These are phyloP conservation scores for Scyliorhinus canicula DNA, from an alignment of 2,797 vertebrate species.

Conservation along the genomic window DNA sequence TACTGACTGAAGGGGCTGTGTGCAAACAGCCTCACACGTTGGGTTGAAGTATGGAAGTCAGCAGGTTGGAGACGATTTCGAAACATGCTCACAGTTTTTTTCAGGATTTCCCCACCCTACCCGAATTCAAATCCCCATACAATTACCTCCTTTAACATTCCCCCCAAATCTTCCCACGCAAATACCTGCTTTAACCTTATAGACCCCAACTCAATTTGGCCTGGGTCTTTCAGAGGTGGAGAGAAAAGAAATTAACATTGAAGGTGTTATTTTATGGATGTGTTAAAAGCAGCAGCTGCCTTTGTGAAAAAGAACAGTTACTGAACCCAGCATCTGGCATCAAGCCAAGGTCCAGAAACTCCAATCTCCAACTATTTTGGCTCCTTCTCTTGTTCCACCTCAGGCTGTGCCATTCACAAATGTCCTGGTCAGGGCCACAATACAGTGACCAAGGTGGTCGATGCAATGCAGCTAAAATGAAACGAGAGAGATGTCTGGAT, in stretches of 20 bases:
- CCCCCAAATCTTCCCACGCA: background rate
- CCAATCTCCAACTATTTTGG: background rate
- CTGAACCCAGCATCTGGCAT: slow-evolving; percentile 20
- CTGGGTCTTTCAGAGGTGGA: background rate
- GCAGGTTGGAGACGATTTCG: too few species aligned
- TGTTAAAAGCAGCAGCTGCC: background rate
- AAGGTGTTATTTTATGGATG: background rate
- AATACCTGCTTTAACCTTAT: background rate
- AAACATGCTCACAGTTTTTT: background rate
- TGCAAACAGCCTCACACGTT: background rate
- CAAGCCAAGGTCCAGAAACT: background rate
- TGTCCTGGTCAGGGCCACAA: background rate
- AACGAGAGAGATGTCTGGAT: background rate
- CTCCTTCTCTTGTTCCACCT: background rate
- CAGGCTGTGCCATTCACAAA: background rate
- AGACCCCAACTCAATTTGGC: background rate
- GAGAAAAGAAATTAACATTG: background rate
- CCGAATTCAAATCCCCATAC: background rate
- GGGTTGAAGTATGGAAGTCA: background rate
- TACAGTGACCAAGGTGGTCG: background rate
- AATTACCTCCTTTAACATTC: background rate
- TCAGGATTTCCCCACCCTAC: background rate
- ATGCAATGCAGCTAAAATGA: background rate
- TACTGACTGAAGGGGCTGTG: background rate
- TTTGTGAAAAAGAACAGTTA: background rate